Base-by-base conservation (phyloP, 2,113 vertebrate genomes). In the Lates calcarifer region DNA sequence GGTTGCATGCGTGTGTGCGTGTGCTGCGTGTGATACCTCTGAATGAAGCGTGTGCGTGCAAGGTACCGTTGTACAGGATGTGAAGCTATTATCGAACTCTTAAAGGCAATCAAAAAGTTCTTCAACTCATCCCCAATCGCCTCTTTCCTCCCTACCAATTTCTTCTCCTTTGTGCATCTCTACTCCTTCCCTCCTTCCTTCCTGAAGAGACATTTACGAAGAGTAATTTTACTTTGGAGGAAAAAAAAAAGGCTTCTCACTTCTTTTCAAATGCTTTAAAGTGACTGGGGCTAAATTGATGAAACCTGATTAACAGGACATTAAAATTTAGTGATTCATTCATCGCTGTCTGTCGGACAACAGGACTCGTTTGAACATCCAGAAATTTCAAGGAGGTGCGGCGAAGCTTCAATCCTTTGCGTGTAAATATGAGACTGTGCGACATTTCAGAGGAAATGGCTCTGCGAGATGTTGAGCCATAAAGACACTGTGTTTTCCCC, bases 51-150 rank as follows among this genome's bases (percentile, higher is more conserved):
- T 26, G 85, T 80, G 74, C 9, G 72, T 62, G 60, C 13, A 65
- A 67, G 74, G 55, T 68, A 63, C 37, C 41, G 47, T 78, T 90
- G 82, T 89, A 88, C 81, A 88, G 85, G 90, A 91, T 84, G 77
- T 85, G 83, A 90, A 89, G 86, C 84, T 93, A 91, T 78, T 85
- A 90, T 83, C 78, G 63, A 84, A 93, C 86, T 89, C 85, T 91
- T 83, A 69, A 91, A 88, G 91, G 91, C 91, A 93, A 93, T 93
- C 91, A 83, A 86, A 87, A 88, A 71, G 87, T 67, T 73, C 77
- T 82, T 85, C 75, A 74, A 78, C 61, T 37, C 67, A 64, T 85
- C 58, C 81, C 73, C 67, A 47, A 67, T 67, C 74, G 9, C 62
- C 53, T 76, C 83, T 51, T 60, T 80, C 92, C 94, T 93, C 77